A percentile compares a stretch with the other conserved stretches of the same genome.
Evolutionary conservation across 2,888 invertebrate species (phyloP).

Genomic region (Congeria kusceri): DNA sequence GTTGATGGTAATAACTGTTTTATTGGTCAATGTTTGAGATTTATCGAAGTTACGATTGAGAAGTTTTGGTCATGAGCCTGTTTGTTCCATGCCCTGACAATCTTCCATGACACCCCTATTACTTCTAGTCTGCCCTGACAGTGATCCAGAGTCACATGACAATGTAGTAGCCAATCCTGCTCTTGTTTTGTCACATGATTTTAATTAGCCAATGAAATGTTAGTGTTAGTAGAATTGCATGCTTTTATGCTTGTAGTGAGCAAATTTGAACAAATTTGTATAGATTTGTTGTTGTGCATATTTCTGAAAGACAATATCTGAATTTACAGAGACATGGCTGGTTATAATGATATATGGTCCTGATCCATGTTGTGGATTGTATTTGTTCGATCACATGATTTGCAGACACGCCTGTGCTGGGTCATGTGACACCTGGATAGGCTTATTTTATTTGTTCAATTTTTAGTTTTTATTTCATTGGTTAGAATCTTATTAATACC

Average conservation of each 20-base stretch:
- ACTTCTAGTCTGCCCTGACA: slow-evolving; percentile 60
- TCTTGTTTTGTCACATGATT: slow-evolving; percentile 5
- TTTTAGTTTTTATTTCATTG: slow-evolving; percentile 35
- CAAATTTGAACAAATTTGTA: slow-evolving; percentile 1
- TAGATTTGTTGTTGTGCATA: not conserved
- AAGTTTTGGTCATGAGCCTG: not conserved
- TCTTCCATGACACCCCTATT: not conserved
- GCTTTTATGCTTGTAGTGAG: slow-evolving; percentile 1
- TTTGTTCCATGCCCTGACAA: not conserved
- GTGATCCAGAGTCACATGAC: slow-evolving; percentile 11
- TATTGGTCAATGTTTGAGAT: too few species aligned
- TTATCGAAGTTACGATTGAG: too few species aligned
- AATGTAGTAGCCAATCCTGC: not conserved
- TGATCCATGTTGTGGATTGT: not conserved
- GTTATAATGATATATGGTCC: not conserved
- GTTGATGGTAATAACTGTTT: too few species aligned
- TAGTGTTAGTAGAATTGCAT: not conserved
- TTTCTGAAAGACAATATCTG: not conserved
- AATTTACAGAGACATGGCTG: not conserved
- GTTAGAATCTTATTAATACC: slow-evolving; percentile 36
- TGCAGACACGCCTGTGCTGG: too few species aligned
- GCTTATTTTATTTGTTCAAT: slow-evolving; percentile 27
- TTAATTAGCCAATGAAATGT: too few species aligned
- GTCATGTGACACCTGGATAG: slow-evolving; percentile 17
- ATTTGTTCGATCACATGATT: too few species aligned